A percentile compares a stretch with the other conserved stretches of the same genome.
phyloP scores from a whole-genome alignment of 2,888 invertebrate genomes.

The Hyles lineata region DNA sequence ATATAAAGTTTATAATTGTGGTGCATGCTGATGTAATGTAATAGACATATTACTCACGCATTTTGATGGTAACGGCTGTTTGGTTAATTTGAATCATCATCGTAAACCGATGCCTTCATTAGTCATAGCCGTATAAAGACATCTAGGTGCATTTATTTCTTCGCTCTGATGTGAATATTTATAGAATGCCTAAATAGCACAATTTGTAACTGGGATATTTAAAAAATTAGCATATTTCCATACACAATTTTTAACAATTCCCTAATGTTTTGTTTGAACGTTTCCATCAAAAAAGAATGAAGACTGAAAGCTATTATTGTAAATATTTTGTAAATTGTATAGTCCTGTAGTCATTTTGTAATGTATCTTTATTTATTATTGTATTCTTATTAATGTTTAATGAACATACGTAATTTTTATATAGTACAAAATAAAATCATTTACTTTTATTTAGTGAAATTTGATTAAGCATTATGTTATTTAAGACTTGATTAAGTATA shows the following conservation, averaged over 20 bases:
- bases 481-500: neutral
- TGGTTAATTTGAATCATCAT: neutral
- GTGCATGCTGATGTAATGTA: neutral
- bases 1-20: neutral
- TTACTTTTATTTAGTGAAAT: slow-evolving; percentile 39
- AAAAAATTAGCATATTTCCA: neutral
- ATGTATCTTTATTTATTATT: slow-evolving; percentile 46
- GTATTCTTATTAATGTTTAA: slow-evolving; percentile 29
- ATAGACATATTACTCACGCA: neutral
- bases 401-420: slow-evolving; percentile 45
- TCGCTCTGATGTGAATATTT: neutral
- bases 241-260: neutral
- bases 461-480: slow-evolving; percentile 42
- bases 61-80: slow-evolving; percentile 2
- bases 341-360: slow-evolving; percentile 36
- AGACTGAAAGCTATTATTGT: slow-evolving; percentile 56
- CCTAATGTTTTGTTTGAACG: slow-evolving; percentile 27
- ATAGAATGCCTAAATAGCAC: too few species aligned
- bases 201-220: neutral
- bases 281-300: slow-evolving; percentile 43
- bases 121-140: neutral
- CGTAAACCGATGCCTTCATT: neutral
- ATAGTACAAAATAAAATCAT: slow-evolving; percentile 66
- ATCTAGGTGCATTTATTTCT: neutral
- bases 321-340: slow-evolving; percentile 49